Base-by-base conservation (phyloP, 2,888 invertebrate genomes). In the Schizotus pectinicornis region DNA sequence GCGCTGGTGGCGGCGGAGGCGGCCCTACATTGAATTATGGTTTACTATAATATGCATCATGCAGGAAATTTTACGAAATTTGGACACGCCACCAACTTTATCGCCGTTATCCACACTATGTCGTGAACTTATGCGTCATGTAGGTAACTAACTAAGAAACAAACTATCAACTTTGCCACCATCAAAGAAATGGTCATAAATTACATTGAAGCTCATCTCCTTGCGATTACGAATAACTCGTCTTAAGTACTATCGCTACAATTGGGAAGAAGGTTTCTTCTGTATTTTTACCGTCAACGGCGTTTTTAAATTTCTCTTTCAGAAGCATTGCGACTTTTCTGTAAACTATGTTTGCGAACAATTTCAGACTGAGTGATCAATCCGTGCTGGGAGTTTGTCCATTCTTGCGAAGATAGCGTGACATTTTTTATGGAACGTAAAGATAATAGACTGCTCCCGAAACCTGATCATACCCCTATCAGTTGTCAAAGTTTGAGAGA, bases 21-120 rank as follows among this genome's bases (percentile, higher is more conserved):
- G 46, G 35, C 9, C 9, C 8, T 2, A n/a, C 37, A 48, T 41
- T 56, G 59, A 59, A 59, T 56, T 59, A 54, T 47, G 38, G 46
- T 56, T 45, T 53, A 59, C 59, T 53, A 52, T 41, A 32, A 53
- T 35, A 38, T 22, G 22, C 22, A 22, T 22, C 31, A 38, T 22
- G 22, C 22, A 22, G 2, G 22, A 22, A 35, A 35, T 35, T 11
- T 35, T 35, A 11, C n/a, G 2, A 35, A 35, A 9, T 35, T 35
- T 6, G 36, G 36, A 35, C 11, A 35, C 36, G n/a, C n/a, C n/a
- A 35, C 36, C 2, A 9, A 11, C 6, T 35, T 35, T 35, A 9
- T 35, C 11, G n/a, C 6, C 11, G 3, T 35, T 35, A 9, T 35
- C 36, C 11, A 9, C 11, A 35, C 36, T 35, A 9, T 35, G 36